These are phyloP conservation scores for Pseudopleuronectes americanus DNA, from an alignment of 2,797 vertebrate genomes.

Conservation along the genomic window DNA sequence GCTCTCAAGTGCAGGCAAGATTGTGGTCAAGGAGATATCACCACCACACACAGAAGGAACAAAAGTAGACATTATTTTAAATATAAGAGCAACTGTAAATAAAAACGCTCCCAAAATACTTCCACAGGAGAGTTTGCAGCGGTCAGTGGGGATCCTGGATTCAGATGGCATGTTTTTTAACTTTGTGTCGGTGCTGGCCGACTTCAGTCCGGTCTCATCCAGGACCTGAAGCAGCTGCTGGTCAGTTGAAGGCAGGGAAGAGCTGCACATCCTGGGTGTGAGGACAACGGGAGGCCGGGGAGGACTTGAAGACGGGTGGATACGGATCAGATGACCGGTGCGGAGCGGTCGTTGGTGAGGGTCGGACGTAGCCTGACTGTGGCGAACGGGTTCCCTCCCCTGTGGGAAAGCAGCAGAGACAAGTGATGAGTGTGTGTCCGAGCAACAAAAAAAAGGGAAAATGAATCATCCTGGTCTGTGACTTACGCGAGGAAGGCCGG, in stretches of 20 bases:
- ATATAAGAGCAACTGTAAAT: constrained; percentile 62
- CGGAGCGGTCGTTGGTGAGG: constrained; percentile 95
- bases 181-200: constrained; percentile 24
- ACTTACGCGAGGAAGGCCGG: constrained; percentile 91
- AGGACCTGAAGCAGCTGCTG: constrained; percentile 23
- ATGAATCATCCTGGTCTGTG: not conserved
- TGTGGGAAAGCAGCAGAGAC: constrained; percentile 56
- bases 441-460: not conserved
- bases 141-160: constrained; percentile 23
- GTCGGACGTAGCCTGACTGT: constrained; percentile 95
- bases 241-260: constrained; percentile 10
- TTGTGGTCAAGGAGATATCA: constrained; percentile 49
- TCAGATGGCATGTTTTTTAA: constrained; percentile 46
- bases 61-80: constrained; percentile 61
- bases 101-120: constrained; percentile 59
- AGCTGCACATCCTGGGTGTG: constrained; percentile 6
- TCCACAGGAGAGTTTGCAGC: constrained; percentile 45
- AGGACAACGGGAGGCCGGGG: constrained; percentile 16
- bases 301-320: not conserved
- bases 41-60: constrained; percentile 58
- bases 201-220: constrained; percentile 11
- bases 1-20: constrained; percentile 57
- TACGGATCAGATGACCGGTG: constrained; percentile 85
- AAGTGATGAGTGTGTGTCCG: not conserved
- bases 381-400: constrained; percentile 96